phyloP scores from a whole-genome alignment of 37 sponge, comb jelly and placozoan species.

The Tethya wilhelma region DNA sequence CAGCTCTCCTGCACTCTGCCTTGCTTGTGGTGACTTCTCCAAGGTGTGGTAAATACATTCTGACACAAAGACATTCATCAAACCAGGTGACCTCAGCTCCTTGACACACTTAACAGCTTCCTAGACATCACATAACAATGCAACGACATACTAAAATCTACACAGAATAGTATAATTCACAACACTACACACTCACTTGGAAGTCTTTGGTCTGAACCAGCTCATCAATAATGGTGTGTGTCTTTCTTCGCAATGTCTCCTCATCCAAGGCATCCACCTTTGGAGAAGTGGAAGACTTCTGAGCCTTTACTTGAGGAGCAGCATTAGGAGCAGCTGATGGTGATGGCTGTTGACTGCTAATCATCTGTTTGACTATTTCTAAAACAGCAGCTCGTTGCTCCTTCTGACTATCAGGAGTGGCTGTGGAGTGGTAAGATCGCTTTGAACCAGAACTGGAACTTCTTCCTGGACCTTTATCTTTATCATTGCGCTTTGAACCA shows the following conservation, averaged over 20 bases:
- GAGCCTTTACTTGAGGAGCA: conserved; percentile 1
- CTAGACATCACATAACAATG: conserved; percentile 8
- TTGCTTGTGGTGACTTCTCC: conserved; percentile 45
- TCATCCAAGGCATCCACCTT: conserved; percentile 27
- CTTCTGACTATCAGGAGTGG: too few relatives aligned
- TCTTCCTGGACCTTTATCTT: too few relatives aligned
- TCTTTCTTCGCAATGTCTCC: conserved; percentile 35
- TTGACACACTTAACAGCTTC: conserved; percentile 70
- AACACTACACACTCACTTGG: conserved; percentile 42
- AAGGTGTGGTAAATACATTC: conserved; percentile 49
- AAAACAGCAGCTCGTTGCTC: too few relatives aligned
- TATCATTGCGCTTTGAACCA: too few relatives aligned
- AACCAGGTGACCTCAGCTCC: conserved; percentile 68
- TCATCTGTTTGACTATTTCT: neutral
- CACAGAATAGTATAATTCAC: neutral
- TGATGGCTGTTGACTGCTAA: neutral
- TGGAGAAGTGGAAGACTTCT: neutral
- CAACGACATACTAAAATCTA: too few relatives aligned
- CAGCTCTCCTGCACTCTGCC: conserved; percentile 41
- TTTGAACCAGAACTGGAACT: too few relatives aligned
- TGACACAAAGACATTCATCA: conserved; percentile 52
- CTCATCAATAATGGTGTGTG: conserved; percentile 57
- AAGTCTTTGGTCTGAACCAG: conserved; percentile 52
- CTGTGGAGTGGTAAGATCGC: too few relatives aligned
- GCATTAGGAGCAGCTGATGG: neutral